Base-by-base conservation (phyloP, 2,113 vertebrate species). In the Oriolus oriolus region DNA sequence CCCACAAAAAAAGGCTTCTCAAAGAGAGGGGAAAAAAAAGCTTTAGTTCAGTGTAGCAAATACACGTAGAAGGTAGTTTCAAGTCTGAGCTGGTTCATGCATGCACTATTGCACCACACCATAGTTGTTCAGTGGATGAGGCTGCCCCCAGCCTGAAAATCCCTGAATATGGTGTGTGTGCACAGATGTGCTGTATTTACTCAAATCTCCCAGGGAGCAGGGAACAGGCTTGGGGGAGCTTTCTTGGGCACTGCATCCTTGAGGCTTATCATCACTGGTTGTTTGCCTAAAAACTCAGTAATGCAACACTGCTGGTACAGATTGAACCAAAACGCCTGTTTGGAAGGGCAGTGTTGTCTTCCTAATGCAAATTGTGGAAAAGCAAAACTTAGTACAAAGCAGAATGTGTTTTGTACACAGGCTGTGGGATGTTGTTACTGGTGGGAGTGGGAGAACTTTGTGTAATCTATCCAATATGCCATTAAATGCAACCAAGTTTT, bases 401-500 rank as follows among this genome's bases (percentile, higher is more conserved):
- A 79, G 60, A 81, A 45, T 23, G 16, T 84, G 42, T 78, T 87
- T 83, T 74, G n/a, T n/a, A n/a, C 17, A 81, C 30, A 77, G 61
- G 35, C 50, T 61, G 35, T 71, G 44, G 63, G 61, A 61, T 68
- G 30, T 71, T 95, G 35, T 61, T 90, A 66, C 30, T 47, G 19
- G 42, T 94, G 91, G 64, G 80, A 84, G 52, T 49, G 86, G 86
- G 64, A 75, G 39, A 71, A 30, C 35, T 93, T 54, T 81, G 47
- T 92, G 44, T 89, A 87, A 84, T 86, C 20, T 77, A 33, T 52
- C 35, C 47, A 41, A 54, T 75, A 30, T 14, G 16, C 47, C 52
- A 84, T 92, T 89, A 93, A 95, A 95, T 84, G 35, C 64, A 95
- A 45, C 16, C 18, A 70, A 56, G 8, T 49, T 37, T 85, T 77